phyloP scores from a whole-genome alignment of 2,113 vertebrate genomes.

The Zingel zingel region DNA sequence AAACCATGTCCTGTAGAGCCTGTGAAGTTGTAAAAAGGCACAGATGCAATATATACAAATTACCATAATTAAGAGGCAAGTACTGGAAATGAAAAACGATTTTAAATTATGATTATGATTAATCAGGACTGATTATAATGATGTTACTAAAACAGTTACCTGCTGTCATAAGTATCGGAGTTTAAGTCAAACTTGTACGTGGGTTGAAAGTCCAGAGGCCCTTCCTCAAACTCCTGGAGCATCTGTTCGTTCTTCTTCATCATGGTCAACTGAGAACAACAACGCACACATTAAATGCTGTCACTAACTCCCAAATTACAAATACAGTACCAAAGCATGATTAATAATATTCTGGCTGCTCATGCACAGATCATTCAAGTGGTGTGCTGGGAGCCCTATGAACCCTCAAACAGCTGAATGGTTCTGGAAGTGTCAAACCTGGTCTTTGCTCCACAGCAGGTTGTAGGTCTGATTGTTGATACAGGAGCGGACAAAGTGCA shows the following conservation, averaged over 20 bases:
- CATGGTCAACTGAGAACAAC: slow-evolving; percentile 87
- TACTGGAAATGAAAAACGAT: neutral
- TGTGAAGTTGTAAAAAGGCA: slow-evolving; percentile 74
- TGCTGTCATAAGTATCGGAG: slow-evolving; percentile 92
- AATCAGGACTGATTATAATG: neutral
- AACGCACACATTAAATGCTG: slow-evolving; percentile 13
- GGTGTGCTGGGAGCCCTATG: neutral
- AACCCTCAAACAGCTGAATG: neutral
- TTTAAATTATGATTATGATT: neutral
- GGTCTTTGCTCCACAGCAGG: slow-evolving; percentile 95
- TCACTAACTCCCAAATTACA: neutral
- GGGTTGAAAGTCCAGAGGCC: slow-evolving; percentile 92
- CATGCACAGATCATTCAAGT: neutral
- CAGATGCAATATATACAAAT: slow-evolving; percentile 21
- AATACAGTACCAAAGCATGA: neutral
- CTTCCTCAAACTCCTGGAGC: slow-evolving; percentile 93
- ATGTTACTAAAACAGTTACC: slow-evolving; percentile 58
- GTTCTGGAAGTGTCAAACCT: slow-evolving; percentile 80
- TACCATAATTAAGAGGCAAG: neutral
- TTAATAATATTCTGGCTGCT: neutral
- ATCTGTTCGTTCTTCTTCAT: slow-evolving; percentile 88
- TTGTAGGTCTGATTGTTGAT: slow-evolving; percentile 86
- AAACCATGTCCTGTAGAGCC: slow-evolving; percentile 85
- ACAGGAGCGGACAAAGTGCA: slow-evolving; percentile 91
- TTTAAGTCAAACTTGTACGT: slow-evolving; percentile 95